Percentiles rank a stretch among this genome's conserved stretches.
phyloP scores from a whole-genome alignment of 2,797 vertebrate genomes.

The Myripristis murdjan region DNA sequence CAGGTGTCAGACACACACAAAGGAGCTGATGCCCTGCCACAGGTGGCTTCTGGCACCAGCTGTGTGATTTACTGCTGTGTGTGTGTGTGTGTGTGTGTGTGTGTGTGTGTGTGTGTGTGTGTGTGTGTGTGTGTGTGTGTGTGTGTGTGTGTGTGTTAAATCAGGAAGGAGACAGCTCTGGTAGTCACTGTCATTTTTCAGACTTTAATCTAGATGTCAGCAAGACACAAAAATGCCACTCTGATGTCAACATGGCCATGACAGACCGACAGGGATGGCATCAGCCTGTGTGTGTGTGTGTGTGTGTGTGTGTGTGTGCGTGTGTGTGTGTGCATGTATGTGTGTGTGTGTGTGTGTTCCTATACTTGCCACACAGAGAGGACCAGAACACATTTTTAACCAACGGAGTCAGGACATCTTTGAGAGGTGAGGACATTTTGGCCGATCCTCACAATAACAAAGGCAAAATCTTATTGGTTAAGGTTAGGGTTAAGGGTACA shows the following conservation, averaged over 20 bases:
- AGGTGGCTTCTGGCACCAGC: slow-evolving; percentile 42
- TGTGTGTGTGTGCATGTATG: slow-evolving; percentile 3
- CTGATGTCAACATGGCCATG: slow-evolving; percentile 13
- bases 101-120: neutral
- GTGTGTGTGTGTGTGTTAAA: neutral
- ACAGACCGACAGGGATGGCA: neutral
- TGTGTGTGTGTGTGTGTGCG: neutral
- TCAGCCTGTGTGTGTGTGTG: neutral
- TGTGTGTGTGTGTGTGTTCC: neutral
- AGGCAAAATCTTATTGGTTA: too few species aligned
- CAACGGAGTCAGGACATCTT: too few species aligned
- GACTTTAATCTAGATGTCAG: slow-evolving; percentile 20
- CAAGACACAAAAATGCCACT: slow-evolving; percentile 8
- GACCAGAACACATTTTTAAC: too few species aligned
- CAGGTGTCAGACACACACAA: neutral
- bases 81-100: neutral
- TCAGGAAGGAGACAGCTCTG: slow-evolving; percentile 11
- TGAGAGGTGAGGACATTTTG: too few species aligned
- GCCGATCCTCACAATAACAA: too few species aligned
- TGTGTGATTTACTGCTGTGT: slow-evolving; percentile 18
- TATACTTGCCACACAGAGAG: too few species aligned
- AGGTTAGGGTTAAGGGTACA: too few species aligned
- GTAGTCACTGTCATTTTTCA: slow-evolving; percentile 5
- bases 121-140: too few species aligned
- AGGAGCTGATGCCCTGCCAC: slow-evolving; percentile 39